A percentile compares a stretch with the other conserved stretches of the same genome.
Evolutionary conservation across 37 sponge, comb jelly and placozoan genomes (phyloP).

Genomic region (Ephydatia muelleri): DNA sequence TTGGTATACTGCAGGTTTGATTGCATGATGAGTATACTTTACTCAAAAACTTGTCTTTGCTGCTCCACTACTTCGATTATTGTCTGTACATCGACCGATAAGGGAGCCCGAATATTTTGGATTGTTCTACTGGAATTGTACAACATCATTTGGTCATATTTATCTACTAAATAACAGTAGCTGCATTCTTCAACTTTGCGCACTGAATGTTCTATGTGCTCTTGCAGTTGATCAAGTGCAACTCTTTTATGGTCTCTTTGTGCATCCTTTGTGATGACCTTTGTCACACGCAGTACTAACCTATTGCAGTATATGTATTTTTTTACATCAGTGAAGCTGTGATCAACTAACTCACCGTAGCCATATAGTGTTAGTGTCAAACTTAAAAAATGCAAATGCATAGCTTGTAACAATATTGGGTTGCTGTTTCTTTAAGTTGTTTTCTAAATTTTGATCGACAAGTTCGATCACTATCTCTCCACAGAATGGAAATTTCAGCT

Average conservation of each 20-base stretch:
- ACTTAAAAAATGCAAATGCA: no score
- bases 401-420: no score
- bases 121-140: background rate
- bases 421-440: background rate
- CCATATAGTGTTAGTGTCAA: no score
- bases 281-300: background rate
- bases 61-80: background rate
- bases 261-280: background rate
- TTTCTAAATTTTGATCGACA: background rate
- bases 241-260: background rate
- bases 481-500: background rate
- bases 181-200: background rate
- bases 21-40: background rate
- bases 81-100: background rate
- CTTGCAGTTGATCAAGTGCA: background rate
- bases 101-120: background rate
- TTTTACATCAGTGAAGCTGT: background rate
- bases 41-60: background rate
- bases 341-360: no score
- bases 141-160: background rate
- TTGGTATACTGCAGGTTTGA: background rate
- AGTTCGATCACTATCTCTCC: background rate
- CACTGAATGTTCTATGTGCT: background rate
- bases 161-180: background rate
- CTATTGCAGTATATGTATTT: background rate